Base-by-base conservation (phyloP, 2,888 invertebrate genomes). In the Aphidoletes aphidimyza region DNA sequence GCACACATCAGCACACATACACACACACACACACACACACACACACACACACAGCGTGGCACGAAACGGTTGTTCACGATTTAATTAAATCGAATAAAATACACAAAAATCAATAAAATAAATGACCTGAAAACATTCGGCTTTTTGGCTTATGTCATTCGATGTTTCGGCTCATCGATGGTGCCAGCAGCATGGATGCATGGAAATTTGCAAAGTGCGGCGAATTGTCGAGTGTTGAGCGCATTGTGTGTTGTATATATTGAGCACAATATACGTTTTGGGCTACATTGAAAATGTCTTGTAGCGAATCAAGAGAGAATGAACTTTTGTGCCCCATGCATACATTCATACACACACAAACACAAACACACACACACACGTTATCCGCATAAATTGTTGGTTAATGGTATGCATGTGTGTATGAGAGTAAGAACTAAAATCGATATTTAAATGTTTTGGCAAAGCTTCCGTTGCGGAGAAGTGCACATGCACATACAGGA, bases 371-470 rank as follows among this genome's bases (percentile, higher is more conserved):
- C 39, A 8, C 39, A 39, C 39, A 54, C 34, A 69, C 30, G 69
- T 69, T 69, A 69, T 69, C 69, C 69, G 69, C 69, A 69, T 69
- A 69, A 69, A 69, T 69, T 69, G 69, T 34, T 69, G 11, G 69
- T 69, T 69, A 69, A 69, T 69, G 34, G 26, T 69, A 69, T 69
- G 69, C 30, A 69, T 69, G 14, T 42, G 14, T 9, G 42, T 42
- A 42, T 42, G 42, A 54, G 22, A 81, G 54, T 22, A 22, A n/a
- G 54, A 81, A 81, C 81, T 36, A 81, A 81, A 37, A 81, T 81
- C 81, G 81, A 81, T 81, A 81, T 81, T 81, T 81, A 81, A 81
- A 81, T 81, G 37, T 81, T 81, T 81, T 81, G 81, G 81, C 81
- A 81, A 37, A 36, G 37, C 37, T 81, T 81, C 81, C 81, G 81